Percentiles rank a stretch among this genome's conserved stretches.
Conservation (phyloP, 2,113 vertebrate genomes). For the Axis porcinus region DNA sequence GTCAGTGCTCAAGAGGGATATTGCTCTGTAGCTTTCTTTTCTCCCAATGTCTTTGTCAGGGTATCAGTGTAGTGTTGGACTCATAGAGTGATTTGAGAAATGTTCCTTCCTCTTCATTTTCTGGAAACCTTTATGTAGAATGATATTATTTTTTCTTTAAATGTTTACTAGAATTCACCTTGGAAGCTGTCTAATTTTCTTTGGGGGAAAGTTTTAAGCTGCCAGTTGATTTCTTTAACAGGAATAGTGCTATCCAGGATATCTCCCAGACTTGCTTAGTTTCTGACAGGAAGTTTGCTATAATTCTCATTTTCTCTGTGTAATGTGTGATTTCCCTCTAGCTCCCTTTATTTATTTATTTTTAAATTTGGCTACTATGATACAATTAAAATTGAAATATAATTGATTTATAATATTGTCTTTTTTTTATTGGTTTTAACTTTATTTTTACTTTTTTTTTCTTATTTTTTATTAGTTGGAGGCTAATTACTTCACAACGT, state of each 20-base stretch:
- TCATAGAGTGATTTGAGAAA: background rate
- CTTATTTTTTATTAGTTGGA: too few species aligned
- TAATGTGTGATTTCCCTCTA: background rate
- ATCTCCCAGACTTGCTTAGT: background rate
- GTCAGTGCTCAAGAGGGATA: background rate
- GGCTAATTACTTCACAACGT: too few species aligned
- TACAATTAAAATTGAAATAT: background rate
- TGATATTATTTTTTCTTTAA: background rate
- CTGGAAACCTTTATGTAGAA: background rate
- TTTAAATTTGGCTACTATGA: background rate
- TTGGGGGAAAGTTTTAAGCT: background rate
- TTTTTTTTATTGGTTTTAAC: too few species aligned
- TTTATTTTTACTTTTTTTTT: too few species aligned
- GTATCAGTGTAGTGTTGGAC: background rate
- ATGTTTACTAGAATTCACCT: background rate
- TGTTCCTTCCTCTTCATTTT: background rate
- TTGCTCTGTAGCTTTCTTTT: background rate
- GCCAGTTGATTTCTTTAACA: background rate
- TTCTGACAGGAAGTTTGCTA: background rate
- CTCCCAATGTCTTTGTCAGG: background rate
- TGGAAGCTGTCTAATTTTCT: background rate
- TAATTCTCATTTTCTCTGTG: background rate
- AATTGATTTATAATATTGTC: background rate
- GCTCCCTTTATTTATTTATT: background rate
- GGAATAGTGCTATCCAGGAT: background rate